These are phyloP conservation scores for Rhinichthys osculus DNA, from an alignment of 2,797 vertebrate species.

Conservation along the genomic window DNA sequence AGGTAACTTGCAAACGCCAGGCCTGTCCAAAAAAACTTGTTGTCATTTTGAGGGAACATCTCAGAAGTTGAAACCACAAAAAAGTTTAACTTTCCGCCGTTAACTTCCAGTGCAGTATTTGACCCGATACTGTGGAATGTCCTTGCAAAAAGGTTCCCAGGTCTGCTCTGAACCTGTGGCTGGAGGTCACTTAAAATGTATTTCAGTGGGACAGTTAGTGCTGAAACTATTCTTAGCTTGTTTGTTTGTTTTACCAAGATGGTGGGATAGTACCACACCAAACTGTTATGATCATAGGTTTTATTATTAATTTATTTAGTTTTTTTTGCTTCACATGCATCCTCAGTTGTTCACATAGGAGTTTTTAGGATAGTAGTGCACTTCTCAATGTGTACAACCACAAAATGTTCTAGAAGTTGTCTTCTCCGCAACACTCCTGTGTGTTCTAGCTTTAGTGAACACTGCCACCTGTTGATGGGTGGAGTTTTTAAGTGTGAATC, in stretches of 20 bases:
- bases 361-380: conserved; percentile 22
- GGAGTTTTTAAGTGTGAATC: not conserved
- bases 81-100: conserved; percentile 58
- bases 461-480: conserved; percentile 77
- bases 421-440: conserved; percentile 13
- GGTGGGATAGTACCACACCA: conserved; percentile 67
- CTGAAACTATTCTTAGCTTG: conserved; percentile 75
- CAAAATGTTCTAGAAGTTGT: conserved; percentile 40
- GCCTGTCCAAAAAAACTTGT: conserved; percentile 57
- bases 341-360: conserved; percentile 3
- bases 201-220: conserved; percentile 66
- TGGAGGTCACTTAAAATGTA: conserved; percentile 61
- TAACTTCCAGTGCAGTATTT: not conserved
- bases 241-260: conserved; percentile 77
- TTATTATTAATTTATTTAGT: conserved; percentile 66
- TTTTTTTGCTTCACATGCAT: not conserved
- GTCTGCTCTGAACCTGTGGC: conserved; percentile 33
- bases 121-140: conserved; percentile 47
- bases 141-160: conserved; percentile 65
- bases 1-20: conserved; percentile 60
- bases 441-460: conserved; percentile 55
- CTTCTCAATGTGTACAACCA: conserved; percentile 30
- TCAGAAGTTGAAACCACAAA: conserved; percentile 56
- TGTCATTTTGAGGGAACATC: conserved; percentile 60
- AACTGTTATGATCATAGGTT: conserved; percentile 74